phyloP scores from a whole-genome alignment of 2,888 invertebrate genomes.

The Machimus atricapillus region DNA sequence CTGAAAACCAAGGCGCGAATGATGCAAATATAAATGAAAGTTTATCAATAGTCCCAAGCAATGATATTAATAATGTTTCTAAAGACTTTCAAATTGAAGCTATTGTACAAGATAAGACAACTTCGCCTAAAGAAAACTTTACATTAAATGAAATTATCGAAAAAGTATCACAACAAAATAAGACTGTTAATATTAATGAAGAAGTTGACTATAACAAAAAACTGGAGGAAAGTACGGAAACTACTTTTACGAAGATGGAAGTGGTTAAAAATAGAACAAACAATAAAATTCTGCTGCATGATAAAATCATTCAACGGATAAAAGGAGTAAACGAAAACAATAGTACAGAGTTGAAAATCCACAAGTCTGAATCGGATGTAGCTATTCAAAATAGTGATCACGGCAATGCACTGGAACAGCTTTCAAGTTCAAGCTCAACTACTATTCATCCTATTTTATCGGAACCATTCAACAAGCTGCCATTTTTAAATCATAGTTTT shows the following conservation, averaged over 20 bases:
- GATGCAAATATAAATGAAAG: not conserved
- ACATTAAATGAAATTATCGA: not conserved
- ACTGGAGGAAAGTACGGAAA: not conserved
- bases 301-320: not conserved
- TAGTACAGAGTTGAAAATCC: not conserved
- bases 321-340: not conserved
- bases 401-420: not conserved
- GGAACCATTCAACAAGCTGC: constrained; percentile 59
- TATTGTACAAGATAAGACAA: not conserved
- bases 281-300: not conserved
- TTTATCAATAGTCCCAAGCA: not conserved
- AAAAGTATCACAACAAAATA: not conserved
- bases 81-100: not conserved
- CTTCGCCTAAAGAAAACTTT: not conserved
- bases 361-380: not conserved
- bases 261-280: constrained; percentile 22
- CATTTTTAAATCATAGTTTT: constrained; percentile 59
- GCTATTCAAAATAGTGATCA: not conserved
- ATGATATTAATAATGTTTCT: not conserved
- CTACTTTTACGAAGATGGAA: not conserved
- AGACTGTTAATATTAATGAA: not conserved
- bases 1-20: constrained; percentile 39
- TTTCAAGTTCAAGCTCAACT: not conserved
- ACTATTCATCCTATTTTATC: constrained; percentile 49
- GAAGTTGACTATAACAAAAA: not conserved